Evolutionary conservation across 2,113 vertebrate species (phyloP).

Genomic region (Gymnobelideus leadbeateri): DNA sequence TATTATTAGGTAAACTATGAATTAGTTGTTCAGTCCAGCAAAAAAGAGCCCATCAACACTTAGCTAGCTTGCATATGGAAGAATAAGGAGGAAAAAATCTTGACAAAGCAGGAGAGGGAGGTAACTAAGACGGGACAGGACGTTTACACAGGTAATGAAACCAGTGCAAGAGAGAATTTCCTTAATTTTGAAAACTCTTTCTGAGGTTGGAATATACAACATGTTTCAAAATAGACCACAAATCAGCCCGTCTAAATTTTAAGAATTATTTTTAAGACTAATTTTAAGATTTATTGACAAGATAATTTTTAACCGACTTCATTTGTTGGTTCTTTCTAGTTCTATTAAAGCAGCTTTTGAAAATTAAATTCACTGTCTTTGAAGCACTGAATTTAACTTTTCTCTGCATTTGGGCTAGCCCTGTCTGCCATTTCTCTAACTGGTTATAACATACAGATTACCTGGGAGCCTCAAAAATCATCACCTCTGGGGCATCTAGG

Average conservation of each 20-base stretch:
- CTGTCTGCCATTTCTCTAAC: neutral
- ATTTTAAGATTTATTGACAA: neutral
- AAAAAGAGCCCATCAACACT: neutral
- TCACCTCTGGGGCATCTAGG: neutral
- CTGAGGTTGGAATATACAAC: neutral
- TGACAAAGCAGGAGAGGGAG: neutral
- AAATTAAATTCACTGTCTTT: neutral
- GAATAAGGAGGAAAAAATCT: neutral
- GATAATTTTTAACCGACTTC: neutral
- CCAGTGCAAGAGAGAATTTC: neutral
- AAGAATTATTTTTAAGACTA: neutral
- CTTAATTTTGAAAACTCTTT: neutral
- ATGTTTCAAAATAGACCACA: neutral
- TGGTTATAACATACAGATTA: neutral
- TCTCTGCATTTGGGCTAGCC: neutral
- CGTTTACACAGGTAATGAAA: neutral
- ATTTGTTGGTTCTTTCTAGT: neutral
- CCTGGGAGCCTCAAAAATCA: neutral
- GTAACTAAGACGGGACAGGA: neutral
- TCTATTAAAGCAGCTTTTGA: neutral
- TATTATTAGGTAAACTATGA: neutral
- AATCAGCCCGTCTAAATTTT: neutral
- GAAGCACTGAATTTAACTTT: neutral
- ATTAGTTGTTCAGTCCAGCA: neutral
- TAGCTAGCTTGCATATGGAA: neutral